Evolutionary conservation across 2,888 invertebrate genomes (phyloP).

Genomic region (Heliconius erato): DNA sequence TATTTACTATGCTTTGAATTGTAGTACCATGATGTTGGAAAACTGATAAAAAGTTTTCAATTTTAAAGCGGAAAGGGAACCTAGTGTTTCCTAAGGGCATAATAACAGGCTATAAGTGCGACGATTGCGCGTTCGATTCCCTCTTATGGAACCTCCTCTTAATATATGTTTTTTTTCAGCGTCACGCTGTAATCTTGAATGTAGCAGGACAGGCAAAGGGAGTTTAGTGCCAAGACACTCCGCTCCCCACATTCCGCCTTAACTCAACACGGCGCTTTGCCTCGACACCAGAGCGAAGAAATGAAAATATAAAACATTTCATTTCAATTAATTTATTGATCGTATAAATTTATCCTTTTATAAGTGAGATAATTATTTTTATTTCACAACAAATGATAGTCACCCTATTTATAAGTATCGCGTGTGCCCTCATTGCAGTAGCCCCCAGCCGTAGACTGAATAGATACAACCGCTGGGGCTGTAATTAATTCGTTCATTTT

Average conservation of each 20-base stretch:
- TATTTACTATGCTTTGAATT: constrained; percentile 22
- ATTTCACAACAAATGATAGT: constrained; percentile 4
- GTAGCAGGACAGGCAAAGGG: no score
- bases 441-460: constrained; percentile 55
- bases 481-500: constrained; percentile 45
- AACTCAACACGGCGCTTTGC: no score
- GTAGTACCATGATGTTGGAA: constrained; percentile 15
- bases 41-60: neutral
- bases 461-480: constrained; percentile 50
- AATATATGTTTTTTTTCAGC: no score
- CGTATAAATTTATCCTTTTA: neutral
- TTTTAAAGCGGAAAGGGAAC: neutral
- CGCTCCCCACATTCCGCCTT: no score
- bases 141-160: no score
- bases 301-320: no score
- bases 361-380: no score
- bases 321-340: neutral
- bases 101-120: no score
- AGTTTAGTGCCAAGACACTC: no score
- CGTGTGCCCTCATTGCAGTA: constrained; percentile 33
- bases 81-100: no score
- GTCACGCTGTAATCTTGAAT: no score
- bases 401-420: constrained; percentile 32
- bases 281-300: neutral
- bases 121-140: no score